A percentile compares a stretch with the other conserved stretches of the same genome.
Conservation (phyloP, 2,797 vertebrate genomes). For the Carduelis carduelis region DNA sequence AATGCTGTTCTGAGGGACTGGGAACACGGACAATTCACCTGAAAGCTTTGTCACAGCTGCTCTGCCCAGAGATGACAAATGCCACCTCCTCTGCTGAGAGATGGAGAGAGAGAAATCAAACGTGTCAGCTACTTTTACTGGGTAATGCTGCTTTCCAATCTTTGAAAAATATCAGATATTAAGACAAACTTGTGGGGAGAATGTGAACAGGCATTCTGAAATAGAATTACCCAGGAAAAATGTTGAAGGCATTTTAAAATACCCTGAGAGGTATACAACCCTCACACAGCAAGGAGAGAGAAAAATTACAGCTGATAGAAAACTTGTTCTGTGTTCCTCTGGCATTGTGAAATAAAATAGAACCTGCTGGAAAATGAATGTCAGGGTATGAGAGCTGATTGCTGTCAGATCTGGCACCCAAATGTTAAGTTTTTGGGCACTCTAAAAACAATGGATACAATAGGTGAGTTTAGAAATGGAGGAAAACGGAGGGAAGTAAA, state of each 20-base stretch:
- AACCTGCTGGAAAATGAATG: background rate
- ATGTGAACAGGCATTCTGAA: constrained; percentile 6
- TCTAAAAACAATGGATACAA: background rate
- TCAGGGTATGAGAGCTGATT: background rate
- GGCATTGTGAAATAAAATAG: background rate
- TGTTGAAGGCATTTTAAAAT: background rate
- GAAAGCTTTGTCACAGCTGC: constrained; percentile 2
- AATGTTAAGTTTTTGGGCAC: background rate
- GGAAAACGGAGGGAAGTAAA: fast-evolving
- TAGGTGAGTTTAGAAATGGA: background rate
- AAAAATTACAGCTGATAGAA: background rate
- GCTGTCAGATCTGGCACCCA: background rate
- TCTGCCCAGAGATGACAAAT: constrained; percentile 7
- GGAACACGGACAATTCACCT: background rate
- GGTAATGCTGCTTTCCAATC: background rate
- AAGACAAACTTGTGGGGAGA: background rate
- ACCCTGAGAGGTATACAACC: background rate
- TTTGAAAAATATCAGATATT: constrained; percentile 36
- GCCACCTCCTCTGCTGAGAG: constrained; percentile 1
- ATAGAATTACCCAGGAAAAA: constrained; percentile 6
- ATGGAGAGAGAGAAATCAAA: background rate
- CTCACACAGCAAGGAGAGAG: background rate
- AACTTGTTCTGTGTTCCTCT: background rate
- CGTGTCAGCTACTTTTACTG: background rate
- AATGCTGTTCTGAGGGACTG: background rate